These are phyloP conservation scores for Nanorana parkeri DNA, from an alignment of 2,113 vertebrate genomes.

Conservation along the genomic window DNA sequence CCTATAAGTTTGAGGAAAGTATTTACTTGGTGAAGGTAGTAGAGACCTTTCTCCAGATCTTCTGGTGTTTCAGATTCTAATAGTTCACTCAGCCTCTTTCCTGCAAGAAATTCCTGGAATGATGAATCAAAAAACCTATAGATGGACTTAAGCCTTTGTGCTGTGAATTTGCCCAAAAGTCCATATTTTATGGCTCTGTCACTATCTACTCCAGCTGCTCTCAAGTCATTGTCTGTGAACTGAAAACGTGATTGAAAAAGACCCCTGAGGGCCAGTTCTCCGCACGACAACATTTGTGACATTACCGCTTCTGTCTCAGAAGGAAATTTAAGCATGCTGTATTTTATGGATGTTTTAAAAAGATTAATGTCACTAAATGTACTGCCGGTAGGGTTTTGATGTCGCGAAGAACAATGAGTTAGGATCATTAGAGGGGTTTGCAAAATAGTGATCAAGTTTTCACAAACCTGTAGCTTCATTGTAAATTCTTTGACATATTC, in stretches of 20 bases:
- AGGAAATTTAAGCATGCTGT: slow-evolving; percentile 3
- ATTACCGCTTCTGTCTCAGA: slow-evolving; percentile 31
- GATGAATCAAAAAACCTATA: slow-evolving; percentile 60
- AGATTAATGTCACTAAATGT: background rate
- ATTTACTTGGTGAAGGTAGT: slow-evolving; percentile 63
- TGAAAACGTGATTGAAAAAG: slow-evolving; percentile 61
- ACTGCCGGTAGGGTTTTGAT: background rate
- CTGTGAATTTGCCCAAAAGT: slow-evolving; percentile 66
- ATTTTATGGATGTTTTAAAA: slow-evolving; percentile 53
- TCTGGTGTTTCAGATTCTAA: slow-evolving; percentile 59
- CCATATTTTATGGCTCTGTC: slow-evolving; percentile 58
- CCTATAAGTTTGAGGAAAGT: slow-evolving; percentile 57
- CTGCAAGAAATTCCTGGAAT: slow-evolving; percentile 68
- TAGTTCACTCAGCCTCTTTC: slow-evolving; percentile 59
- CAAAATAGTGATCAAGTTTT: slow-evolving; percentile 26
- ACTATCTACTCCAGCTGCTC: slow-evolving; percentile 46
- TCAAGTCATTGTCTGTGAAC: slow-evolving; percentile 61
- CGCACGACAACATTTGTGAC: slow-evolving; percentile 53
- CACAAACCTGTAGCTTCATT: background rate
- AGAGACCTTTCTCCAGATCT: slow-evolving; percentile 59
- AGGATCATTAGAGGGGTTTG: slow-evolving; percentile 49
- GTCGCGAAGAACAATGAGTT: slow-evolving; percentile 13
- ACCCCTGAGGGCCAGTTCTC: slow-evolving; percentile 62
- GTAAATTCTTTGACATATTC: slow-evolving; percentile 33
- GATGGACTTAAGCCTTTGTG: slow-evolving; percentile 63